Conservation (phyloP, 2,888 invertebrate genomes). For the Sarcophaga carnaria region DNA sequence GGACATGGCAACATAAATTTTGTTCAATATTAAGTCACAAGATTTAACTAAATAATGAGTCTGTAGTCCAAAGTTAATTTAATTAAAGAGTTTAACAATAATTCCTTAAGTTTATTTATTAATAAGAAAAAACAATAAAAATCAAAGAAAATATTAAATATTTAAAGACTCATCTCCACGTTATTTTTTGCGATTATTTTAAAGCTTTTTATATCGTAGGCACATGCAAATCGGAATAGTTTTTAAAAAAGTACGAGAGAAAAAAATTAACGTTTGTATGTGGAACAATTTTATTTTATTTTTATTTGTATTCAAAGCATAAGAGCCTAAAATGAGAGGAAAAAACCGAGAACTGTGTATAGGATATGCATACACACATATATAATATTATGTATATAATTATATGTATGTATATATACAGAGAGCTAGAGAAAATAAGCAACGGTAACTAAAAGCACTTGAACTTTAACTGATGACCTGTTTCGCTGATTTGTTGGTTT, state of each 20-base stretch:
- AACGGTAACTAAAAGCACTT: slow-evolving; percentile 44
- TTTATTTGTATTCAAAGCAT: slow-evolving; percentile 41
- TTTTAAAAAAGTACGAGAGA: background rate
- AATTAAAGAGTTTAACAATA: slow-evolving; percentile 19
- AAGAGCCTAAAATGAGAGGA: slow-evolving; percentile 23
- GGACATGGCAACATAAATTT: background rate
- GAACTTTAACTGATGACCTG: slow-evolving; percentile 70
- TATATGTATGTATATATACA: no score
- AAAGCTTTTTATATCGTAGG: no score
- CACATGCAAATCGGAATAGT: no score
- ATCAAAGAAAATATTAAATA: background rate
- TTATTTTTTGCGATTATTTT: no score
- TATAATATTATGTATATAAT: no score
- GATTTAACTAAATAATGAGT: background rate
- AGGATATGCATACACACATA: no score
- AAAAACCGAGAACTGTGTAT: background rate
- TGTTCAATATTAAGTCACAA: slow-evolving; percentile 1
- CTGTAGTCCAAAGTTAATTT: slow-evolving; percentile 25
- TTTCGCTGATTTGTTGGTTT: slow-evolving; percentile 58
- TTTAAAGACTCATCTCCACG: background rate
- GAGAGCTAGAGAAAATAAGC: background rate
- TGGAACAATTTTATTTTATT: slow-evolving; percentile 36
- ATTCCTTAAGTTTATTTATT: background rate
- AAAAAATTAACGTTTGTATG: background rate
- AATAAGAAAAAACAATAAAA: background rate